A percentile compares a stretch with the other conserved stretches of the same genome.
phyloP scores from a whole-genome alignment of 2,888 invertebrate genomes.

The Chirona hameri region DNA sequence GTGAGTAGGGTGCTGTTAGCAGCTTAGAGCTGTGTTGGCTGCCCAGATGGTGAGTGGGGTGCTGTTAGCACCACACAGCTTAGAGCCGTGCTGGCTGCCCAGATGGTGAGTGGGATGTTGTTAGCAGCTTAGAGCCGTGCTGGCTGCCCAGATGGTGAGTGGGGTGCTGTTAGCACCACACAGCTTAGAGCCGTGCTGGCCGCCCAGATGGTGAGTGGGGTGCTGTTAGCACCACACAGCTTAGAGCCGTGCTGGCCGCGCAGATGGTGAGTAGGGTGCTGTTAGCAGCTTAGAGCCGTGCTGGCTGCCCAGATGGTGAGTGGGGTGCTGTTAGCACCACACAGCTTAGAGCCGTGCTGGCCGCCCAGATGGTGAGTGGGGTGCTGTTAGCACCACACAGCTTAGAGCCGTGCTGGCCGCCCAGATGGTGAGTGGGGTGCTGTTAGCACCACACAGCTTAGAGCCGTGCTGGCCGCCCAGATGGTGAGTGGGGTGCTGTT shows the following conservation, averaged over 20 bases:
- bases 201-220: no score
- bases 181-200: no score
- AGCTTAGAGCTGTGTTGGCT: background rate
- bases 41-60: conserved; percentile 36
- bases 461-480: background rate
- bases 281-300: no score
- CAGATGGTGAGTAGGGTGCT: conserved; percentile 36
- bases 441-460: no score
- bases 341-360: background rate
- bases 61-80: no score
- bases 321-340: background rate
- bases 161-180: no score
- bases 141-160: conserved; percentile 36
- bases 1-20: no score
- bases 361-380: conserved; percentile 36
- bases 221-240: no score
- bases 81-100: no score
- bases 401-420: no score
- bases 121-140: background rate
- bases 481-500: conserved; percentile 37
- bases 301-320: conserved; percentile 6
- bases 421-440: no score
- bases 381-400: no score
- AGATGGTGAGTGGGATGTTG: background rate
- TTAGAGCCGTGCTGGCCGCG: background rate